Conservation (phyloP, 2,113 vertebrate species). For the Daubentonia madagascariensis region DNA sequence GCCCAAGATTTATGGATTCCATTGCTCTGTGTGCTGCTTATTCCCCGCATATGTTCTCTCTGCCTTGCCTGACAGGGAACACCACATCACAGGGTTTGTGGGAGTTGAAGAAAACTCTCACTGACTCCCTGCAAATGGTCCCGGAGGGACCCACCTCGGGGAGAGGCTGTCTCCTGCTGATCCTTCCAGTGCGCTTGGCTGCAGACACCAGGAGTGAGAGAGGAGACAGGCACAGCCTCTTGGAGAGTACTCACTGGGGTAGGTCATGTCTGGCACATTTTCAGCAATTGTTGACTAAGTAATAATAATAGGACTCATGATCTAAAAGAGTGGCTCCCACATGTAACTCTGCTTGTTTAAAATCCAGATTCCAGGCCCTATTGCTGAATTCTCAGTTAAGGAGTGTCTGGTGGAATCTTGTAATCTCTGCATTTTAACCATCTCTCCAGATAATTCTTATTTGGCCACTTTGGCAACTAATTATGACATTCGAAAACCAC, state of each 20-base stretch:
- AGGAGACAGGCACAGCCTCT: not conserved
- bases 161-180: not conserved
- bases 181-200: not conserved
- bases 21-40: not conserved
- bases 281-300: not conserved
- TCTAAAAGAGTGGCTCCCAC: not conserved
- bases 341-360: not conserved
- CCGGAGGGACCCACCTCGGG: not conserved
- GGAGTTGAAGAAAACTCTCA: conserved; percentile 44
- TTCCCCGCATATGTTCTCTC: not conserved
- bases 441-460: not conserved
- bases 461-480: not conserved
- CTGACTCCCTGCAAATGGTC: conserved; percentile 51
- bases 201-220: not conserved
- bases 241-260: rapidly evolving
- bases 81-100: conserved; percentile 26
- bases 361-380: not conserved
- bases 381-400: not conserved
- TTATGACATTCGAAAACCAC: not conserved
- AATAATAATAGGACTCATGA: not conserved
- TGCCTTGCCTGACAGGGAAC: not conserved
- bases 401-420: not conserved
- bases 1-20: conserved; percentile 48
- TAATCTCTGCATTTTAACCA: no score
- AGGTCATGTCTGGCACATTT: not conserved